phyloP scores from a whole-genome alignment of 2,113 vertebrate species.

The Axis porcinus region DNA sequence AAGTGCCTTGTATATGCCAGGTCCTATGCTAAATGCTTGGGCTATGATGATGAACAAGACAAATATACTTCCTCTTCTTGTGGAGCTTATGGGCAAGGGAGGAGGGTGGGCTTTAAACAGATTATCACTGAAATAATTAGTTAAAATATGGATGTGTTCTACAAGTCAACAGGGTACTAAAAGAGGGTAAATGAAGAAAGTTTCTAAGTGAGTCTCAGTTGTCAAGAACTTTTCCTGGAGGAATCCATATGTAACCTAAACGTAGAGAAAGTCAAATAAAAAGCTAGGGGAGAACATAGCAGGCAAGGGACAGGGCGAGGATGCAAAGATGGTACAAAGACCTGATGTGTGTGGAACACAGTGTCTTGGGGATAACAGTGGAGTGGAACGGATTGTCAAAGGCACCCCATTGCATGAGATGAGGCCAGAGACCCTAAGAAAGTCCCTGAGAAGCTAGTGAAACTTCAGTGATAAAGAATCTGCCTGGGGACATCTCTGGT shows the following conservation, averaged over 20 bases:
- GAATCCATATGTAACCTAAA: neutral
- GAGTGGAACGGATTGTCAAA: neutral
- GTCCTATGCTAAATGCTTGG: neutral
- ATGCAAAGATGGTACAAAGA: neutral
- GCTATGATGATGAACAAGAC: neutral
- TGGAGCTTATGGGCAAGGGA: neutral
- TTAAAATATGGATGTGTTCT: conserved; percentile 3
- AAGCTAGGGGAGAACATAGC: neutral
- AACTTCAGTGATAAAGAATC: neutral
- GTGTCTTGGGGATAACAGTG: neutral
- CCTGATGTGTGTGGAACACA: neutral
- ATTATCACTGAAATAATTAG: neutral
- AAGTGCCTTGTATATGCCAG: neutral
- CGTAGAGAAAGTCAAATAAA: neutral
- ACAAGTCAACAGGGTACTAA: neutral
- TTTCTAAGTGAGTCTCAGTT: neutral
- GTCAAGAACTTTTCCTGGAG: neutral
- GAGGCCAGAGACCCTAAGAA: neutral
- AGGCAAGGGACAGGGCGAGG: neutral
- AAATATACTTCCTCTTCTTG: neutral
- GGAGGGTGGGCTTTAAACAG: neutral
- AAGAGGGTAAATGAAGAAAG: neutral
- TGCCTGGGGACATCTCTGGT: neutral
- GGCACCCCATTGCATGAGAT: neutral
- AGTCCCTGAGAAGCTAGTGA: neutral